Conservation (phyloP, 2,888 invertebrate species). For the Clusia tigrina region DNA sequence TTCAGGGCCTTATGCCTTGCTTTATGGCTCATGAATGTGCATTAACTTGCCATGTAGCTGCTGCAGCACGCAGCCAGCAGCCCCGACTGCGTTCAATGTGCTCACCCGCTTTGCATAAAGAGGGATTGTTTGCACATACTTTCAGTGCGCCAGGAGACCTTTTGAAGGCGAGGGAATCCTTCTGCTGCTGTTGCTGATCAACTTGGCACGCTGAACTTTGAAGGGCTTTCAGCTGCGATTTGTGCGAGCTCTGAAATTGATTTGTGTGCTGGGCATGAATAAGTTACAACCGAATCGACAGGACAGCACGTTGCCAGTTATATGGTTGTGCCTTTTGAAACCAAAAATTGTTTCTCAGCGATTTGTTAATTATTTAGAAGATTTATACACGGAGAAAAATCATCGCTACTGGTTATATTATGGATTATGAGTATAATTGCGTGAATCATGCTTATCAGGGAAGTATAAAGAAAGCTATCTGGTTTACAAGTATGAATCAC, state of each 20-base stretch:
- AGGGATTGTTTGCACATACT: neutral
- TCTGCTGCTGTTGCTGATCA: neutral
- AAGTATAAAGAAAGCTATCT: no score
- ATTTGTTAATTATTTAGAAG: no score
- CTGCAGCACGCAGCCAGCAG: neutral
- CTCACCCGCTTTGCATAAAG: neutral
- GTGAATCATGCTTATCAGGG: no score
- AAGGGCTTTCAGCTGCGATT: no score
- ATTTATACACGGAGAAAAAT: no score
- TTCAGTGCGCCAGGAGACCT: neutral
- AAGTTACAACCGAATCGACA: no score
- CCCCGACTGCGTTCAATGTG: neutral
- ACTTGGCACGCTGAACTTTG: neutral
- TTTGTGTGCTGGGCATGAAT: neutral
- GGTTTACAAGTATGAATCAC: no score
- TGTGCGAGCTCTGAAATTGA: neutral
- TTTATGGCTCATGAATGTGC: neutral
- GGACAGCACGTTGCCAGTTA: no score
- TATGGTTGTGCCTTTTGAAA: no score
- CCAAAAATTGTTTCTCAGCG: no score
- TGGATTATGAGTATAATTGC: no score
- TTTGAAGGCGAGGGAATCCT: neutral
- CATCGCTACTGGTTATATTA: no score
- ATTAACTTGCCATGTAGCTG: neutral
- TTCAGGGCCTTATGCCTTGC: neutral